Evolutionary conservation across 2,113 vertebrate species (phyloP).

Genomic region (Lagopus muta): DNA sequence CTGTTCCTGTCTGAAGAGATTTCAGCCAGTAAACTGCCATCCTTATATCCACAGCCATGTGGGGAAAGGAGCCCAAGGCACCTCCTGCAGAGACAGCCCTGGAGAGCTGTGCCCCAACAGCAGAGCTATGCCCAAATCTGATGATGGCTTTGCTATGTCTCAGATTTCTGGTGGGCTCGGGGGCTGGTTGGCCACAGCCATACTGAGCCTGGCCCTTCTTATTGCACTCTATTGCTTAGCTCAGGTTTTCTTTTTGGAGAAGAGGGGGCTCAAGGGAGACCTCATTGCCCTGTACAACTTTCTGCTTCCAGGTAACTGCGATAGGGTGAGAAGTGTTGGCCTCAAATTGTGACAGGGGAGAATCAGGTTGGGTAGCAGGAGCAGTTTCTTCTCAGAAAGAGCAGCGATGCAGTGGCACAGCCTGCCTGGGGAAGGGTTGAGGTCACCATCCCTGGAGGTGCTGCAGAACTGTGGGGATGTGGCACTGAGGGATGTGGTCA

Average conservation of each 20-base stretch:
- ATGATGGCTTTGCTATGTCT: neutral
- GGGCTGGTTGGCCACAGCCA: neutral
- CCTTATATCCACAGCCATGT: neutral
- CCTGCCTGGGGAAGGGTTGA: no score
- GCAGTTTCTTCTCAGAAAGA: no score
- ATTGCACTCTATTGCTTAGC: neutral
- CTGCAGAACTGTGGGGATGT: no score
- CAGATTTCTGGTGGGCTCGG: neutral
- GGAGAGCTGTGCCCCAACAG: neutral
- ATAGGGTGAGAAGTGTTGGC: no score
- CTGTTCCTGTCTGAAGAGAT: neutral
- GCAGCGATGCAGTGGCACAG: no score
- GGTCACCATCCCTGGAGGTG: no score
- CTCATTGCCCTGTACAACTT: no score
- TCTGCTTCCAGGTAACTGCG: no score
- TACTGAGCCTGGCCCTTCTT: neutral
- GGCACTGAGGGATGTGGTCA: no score
- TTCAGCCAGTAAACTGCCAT: neutral
- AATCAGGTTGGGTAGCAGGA: no score
- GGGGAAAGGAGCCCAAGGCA: neutral
- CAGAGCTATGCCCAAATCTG: neutral
- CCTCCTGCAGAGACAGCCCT: neutral
- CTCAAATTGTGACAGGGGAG: no score
- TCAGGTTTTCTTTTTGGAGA: neutral
- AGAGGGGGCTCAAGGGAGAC: no score